A percentile compares a stretch with the other conserved stretches of the same genome.
Evolutionary conservation across 35 echinoderm and acorn worm genomes (phyloP).

Genomic region (Patiria miniata): DNA sequence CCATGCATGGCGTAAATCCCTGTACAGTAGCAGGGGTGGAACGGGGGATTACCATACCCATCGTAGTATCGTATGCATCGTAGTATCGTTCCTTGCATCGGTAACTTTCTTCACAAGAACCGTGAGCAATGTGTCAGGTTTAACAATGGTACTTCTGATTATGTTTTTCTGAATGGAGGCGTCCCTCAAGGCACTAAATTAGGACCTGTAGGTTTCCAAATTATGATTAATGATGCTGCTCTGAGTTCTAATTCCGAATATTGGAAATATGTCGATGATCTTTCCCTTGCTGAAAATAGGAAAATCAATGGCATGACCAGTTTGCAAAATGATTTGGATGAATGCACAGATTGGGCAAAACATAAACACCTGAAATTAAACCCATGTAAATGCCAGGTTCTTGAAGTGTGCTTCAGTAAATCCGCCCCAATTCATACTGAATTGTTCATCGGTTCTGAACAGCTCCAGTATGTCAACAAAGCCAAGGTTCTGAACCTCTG

Average conservation of each 20-base stretch:
- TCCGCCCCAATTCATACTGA: too few relatives aligned
- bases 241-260: too few relatives aligned
- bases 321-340: too few relatives aligned
- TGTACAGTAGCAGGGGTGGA: too few relatives aligned
- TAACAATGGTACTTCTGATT: slow-evolving; percentile 38
- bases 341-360: too few relatives aligned
- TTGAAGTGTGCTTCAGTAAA: too few relatives aligned
- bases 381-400: too few relatives aligned
- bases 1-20: too few relatives aligned
- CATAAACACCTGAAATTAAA: too few relatives aligned
- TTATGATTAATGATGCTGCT: too few relatives aligned
- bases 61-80: too few relatives aligned
- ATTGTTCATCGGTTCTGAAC: neutral
- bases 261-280: slow-evolving; percentile 72
- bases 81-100: slow-evolving; percentile 43
- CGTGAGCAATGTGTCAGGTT: slow-evolving; percentile 48
- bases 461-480: neutral
- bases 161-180: slow-evolving; percentile 17
- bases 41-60: too few relatives aligned
- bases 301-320: neutral
- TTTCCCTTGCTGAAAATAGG: slow-evolving; percentile 46
- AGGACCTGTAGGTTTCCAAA: slow-evolving; percentile 45
- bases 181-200: slow-evolving; percentile 70
- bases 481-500: slow-evolving; percentile 17
- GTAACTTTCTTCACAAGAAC: slow-evolving; percentile 35